phyloP scores from a whole-genome alignment of 2,888 invertebrate species.

The Cheiracanthium punctorium region DNA sequence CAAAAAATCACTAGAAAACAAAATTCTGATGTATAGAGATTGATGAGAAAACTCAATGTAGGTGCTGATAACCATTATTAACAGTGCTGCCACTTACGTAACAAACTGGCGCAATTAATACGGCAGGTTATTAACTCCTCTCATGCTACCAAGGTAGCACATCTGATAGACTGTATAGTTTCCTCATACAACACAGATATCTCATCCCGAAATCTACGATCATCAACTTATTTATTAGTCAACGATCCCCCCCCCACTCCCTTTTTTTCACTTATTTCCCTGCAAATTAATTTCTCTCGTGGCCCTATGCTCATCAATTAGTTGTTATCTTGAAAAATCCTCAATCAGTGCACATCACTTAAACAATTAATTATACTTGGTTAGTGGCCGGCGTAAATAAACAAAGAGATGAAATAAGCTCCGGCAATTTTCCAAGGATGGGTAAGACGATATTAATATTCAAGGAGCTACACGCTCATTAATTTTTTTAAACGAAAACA shows the following conservation, averaged over 20 bases:
- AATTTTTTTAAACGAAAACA: slow-evolving; percentile 41
- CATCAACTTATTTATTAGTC: background rate
- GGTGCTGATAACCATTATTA: background rate
- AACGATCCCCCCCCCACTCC: background rate
- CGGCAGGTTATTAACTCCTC: background rate
- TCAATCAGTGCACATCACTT: slow-evolving; percentile 48
- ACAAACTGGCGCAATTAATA: background rate
- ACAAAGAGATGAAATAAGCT: background rate
- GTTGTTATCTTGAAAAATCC: slow-evolving; percentile 47
- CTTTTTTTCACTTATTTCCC: background rate
- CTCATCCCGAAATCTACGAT: background rate
- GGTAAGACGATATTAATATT: background rate
- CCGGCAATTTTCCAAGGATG: background rate
- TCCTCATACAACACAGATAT: background rate
- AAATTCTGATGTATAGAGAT: background rate
- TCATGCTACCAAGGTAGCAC: background rate
- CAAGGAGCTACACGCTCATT: slow-evolving; percentile 18
- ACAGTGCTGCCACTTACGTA: background rate
- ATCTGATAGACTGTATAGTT: background rate
- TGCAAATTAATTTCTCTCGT: slow-evolving; percentile 47
- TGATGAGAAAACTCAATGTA: background rate
- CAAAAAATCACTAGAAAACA: too few relatives aligned
- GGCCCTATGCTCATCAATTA: slow-evolving; percentile 40
- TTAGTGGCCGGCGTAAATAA: slow-evolving; percentile 45
- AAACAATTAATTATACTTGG: slow-evolving; percentile 52